Evolutionary conservation across 2,888 invertebrate species (phyloP).

Genomic region (Pyrrhosoma nymphula): DNA sequence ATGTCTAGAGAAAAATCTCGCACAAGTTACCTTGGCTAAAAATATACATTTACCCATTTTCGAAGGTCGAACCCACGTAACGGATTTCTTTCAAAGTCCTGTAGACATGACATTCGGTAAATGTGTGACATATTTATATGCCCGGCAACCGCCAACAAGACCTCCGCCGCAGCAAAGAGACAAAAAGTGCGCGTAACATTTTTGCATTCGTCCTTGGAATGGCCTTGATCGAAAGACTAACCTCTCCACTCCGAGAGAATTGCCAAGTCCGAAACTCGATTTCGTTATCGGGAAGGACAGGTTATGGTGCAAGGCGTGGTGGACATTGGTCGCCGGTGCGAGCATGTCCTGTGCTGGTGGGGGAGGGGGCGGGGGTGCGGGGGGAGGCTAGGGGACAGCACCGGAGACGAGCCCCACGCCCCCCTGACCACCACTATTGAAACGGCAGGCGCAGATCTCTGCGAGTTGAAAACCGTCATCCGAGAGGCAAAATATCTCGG

Average conservation of each 20-base stretch:
- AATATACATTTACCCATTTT: too few species aligned
- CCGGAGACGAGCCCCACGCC: too few species aligned
- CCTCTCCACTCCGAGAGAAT: background rate
- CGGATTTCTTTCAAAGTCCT: background rate
- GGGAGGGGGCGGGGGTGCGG: background rate
- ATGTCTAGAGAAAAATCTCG: too few species aligned
- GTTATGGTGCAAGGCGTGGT: background rate
- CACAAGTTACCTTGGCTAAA: too few species aligned
- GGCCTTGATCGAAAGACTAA: background rate
- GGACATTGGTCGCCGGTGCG: background rate
- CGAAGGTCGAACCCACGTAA: background rate
- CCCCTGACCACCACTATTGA: too few species aligned
- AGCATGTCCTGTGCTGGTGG: background rate
- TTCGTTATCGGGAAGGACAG: background rate
- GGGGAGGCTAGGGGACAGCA: background rate
- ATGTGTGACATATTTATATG: background rate
- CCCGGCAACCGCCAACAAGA: background rate
- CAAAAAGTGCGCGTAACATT: background rate
- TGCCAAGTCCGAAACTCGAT: background rate
- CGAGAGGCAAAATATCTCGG: too few species aligned
- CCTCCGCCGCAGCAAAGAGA: background rate
- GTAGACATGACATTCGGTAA: background rate
- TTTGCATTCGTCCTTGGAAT: conserved; percentile 44
- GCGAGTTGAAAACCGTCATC: too few species aligned
- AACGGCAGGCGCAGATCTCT: too few species aligned